Conservation (phyloP, 2,797 vertebrate species). For the Petrocephalus sullivani region DNA sequence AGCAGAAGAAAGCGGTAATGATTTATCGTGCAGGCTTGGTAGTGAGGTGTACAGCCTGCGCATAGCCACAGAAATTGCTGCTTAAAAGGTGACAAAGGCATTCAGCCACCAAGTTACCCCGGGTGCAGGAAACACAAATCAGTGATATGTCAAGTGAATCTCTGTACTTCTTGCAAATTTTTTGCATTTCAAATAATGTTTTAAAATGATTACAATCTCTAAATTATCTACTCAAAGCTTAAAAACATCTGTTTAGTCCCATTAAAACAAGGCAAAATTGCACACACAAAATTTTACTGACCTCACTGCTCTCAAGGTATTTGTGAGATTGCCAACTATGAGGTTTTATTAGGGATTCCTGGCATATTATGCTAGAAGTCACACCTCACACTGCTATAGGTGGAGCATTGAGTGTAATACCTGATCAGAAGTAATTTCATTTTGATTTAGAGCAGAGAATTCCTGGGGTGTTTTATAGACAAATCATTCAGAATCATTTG, state of each 20-base stretch:
- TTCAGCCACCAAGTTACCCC: neutral
- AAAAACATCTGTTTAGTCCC: neutral
- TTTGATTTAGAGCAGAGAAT: conserved; percentile 47
- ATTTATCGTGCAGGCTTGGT: neutral
- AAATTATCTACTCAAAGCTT: neutral
- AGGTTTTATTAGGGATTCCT: neutral
- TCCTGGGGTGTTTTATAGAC: conserved; percentile 32
- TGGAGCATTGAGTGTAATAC: neutral
- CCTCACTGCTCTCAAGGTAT: neutral
- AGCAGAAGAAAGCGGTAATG: conserved; percentile 17
- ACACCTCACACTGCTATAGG: neutral
- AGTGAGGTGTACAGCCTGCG: neutral
- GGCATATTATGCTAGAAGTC: neutral
- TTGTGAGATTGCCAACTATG: neutral
- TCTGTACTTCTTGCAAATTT: neutral
- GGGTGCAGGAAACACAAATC: neutral
- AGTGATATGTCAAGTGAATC: neutral
- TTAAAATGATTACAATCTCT: neutral
- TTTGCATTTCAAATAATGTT: neutral
- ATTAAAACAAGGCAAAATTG: neutral
- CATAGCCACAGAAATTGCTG: neutral
- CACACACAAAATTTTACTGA: neutral
- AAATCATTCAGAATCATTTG: neutral
- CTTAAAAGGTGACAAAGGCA: conserved; percentile 36
- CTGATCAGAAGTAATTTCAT: neutral